These are phyloP conservation scores for Nephrocerus scutellatus DNA, from an alignment of 2,888 invertebrate species.

Conservation along the genomic window DNA sequence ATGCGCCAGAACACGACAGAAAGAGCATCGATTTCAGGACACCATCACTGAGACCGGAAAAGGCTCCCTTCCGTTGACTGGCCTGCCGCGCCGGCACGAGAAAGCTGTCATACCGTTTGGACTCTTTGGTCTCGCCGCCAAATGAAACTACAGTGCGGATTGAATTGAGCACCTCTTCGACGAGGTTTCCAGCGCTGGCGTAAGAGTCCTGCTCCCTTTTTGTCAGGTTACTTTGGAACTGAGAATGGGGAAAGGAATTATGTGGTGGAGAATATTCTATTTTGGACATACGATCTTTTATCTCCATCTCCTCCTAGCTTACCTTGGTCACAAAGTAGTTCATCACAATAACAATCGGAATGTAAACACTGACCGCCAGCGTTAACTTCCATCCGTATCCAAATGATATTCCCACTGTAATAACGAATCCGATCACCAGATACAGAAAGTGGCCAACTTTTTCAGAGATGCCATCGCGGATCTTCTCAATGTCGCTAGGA, in stretches of 20 bases:
- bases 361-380: conserved; percentile 67
- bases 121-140: conserved; percentile 69
- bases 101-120: conserved; percentile 54
- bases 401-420: conserved; percentile 67
- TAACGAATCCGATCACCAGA: conserved; percentile 40
- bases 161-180: conserved; percentile 67
- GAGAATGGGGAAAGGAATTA: conserved; percentile 30
- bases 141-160: conserved; percentile 73
- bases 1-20: conserved; percentile 66
- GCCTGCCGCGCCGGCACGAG: conserved; percentile 58
- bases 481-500: conserved; percentile 70
- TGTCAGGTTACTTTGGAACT: conserved; percentile 62
- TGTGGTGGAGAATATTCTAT: too few species aligned
- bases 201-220: conserved; percentile 63
- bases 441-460: conserved; percentile 73
- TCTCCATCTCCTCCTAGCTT: too few species aligned
- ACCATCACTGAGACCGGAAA: conserved; percentile 63
- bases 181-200: conserved; percentile 67
- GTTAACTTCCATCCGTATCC: conserved; percentile 81
- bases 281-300: too few species aligned
- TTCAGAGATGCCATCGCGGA: conserved; percentile 78
- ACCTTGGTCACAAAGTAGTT: conserved; percentile 72
- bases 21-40: conserved; percentile 69
- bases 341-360: conserved; percentile 68
- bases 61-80: conserved; percentile 59